Evolutionary conservation across 2,113 vertebrate genomes (phyloP).

Genomic region (Spilogale gracilis): DNA sequence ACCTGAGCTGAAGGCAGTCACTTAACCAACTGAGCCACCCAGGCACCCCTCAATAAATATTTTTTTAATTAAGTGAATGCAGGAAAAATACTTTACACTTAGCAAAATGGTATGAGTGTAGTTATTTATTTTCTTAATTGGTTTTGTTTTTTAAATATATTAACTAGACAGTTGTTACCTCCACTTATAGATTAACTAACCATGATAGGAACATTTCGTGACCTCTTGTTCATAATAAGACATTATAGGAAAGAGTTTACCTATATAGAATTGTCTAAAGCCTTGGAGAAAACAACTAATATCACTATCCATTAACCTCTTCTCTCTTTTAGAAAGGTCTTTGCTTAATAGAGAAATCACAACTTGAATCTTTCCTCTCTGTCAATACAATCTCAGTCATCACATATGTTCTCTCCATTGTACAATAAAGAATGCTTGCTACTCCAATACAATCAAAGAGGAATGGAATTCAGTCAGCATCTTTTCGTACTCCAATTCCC

Average conservation of each 20-base stretch:
- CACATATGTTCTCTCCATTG: neutral
- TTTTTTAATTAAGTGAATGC: neutral
- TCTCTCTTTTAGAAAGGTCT: neutral
- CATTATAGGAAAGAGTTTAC: neutral
- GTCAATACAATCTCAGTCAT: neutral
- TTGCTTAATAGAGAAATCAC: conserved; percentile 35
- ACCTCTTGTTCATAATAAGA: neutral
- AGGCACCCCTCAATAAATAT: no score
- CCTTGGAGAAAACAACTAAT: neutral
- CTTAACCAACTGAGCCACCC: no score
- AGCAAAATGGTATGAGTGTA: neutral
- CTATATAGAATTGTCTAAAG: neutral
- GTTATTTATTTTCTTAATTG: conserved; percentile 10
- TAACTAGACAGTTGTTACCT: neutral
- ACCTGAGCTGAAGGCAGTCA: no score
- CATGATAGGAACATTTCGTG: neutral
- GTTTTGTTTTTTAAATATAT: neutral
- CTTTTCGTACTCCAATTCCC: neutral
- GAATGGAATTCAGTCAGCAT: neutral
- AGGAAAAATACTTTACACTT: neutral
- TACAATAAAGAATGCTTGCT: conserved; percentile 1
- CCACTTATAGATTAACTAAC: neutral
- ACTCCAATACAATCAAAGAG: neutral
- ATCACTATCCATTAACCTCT: neutral
- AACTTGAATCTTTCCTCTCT: conserved; percentile 8